These are phyloP conservation scores for Salvelinus namaycush DNA, from an alignment of 2,113 vertebrate genomes.

Conservation along the genomic window DNA sequence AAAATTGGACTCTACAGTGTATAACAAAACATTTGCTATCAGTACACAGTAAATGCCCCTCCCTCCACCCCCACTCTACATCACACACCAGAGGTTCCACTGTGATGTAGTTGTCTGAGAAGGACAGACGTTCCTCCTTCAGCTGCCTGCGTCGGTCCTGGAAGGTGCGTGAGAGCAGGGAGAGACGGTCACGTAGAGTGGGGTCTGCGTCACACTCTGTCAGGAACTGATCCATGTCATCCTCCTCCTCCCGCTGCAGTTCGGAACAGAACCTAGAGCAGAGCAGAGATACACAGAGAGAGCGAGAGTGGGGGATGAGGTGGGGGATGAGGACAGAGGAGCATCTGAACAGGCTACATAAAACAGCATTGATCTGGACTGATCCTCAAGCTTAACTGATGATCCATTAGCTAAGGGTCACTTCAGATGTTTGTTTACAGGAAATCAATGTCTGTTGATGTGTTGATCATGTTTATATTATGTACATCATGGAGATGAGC, in stretches of 20 bases:
- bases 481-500: not conserved
- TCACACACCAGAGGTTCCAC: constrained; percentile 78
- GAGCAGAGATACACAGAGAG: not conserved
- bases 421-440: too few relatives aligned
- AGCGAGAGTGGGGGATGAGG: not conserved
- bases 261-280: constrained; percentile 61
- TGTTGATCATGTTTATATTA: not conserved
- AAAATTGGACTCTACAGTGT: not conserved
- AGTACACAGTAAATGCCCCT: too few relatives aligned
- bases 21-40: not conserved
- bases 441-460: not conserved
- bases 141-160: constrained; percentile 62
- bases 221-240: constrained; percentile 57
- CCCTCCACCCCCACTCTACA: not conserved
- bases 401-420: too few relatives aligned
- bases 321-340: not conserved
- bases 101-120: constrained; percentile 65
- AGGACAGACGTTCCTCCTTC: constrained; percentile 58
- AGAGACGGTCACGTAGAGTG: constrained; percentile 55
- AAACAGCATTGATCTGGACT: not conserved
- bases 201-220: constrained; percentile 67
- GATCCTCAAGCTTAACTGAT: not conserved
- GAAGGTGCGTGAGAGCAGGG: constrained; percentile 64
- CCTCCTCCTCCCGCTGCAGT: constrained; percentile 58
- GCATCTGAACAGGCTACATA: not conserved